These are phyloP conservation scores for Apantesis nais DNA, from an alignment of 2,888 invertebrate genomes.

Conservation along the genomic window DNA sequence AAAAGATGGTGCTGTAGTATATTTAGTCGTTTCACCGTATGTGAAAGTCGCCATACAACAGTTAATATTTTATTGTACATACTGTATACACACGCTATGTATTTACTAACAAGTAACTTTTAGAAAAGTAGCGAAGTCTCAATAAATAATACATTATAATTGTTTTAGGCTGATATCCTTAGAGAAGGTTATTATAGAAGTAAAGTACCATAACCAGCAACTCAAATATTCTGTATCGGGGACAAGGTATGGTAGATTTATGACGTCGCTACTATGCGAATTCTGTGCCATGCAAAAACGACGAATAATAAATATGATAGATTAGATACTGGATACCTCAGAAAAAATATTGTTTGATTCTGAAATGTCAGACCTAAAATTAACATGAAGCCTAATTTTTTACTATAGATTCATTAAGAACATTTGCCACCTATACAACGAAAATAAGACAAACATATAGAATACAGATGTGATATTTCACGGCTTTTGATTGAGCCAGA, in stretches of 20 bases:
- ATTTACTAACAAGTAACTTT: neutral
- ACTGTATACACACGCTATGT: no score
- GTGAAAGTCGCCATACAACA: no score
- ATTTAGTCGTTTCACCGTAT: no score
- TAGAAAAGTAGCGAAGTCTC: neutral
- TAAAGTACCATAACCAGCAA: neutral
- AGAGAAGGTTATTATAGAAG: no score
- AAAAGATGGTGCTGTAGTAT: no score
- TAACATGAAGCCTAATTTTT: no score
- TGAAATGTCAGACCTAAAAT: no score
- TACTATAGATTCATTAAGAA: neutral
- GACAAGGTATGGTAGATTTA: neutral
- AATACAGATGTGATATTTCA: neutral
- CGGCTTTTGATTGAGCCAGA: neutral
- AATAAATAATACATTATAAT: neutral
- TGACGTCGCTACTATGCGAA: neutral
- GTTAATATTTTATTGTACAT: no score
- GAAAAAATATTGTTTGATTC: no score
- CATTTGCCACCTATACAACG: neutral
- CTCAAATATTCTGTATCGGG: neutral
- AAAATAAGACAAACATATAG: neutral
- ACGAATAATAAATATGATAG: no score
- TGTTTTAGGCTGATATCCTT: neutral
- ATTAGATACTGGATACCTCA: no score
- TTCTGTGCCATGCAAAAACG: no score